Evolutionary conservation across 2,113 vertebrate genomes (phyloP).

Genomic region (Datnioides undecimradiatus): DNA sequence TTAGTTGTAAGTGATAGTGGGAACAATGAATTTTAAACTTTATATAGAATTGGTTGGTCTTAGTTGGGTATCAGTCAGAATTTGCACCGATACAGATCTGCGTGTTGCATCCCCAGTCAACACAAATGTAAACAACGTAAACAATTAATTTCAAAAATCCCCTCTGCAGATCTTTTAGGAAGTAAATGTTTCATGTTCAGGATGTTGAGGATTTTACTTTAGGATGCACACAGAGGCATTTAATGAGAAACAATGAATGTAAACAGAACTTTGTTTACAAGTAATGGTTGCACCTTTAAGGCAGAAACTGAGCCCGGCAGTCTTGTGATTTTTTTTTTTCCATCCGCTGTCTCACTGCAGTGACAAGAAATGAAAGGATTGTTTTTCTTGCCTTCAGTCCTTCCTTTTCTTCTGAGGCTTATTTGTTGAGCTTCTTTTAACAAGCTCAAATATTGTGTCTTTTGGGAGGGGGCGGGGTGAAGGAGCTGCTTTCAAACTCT

Average conservation of each 20-base stretch:
- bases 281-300: background rate
- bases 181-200: no score
- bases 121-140: background rate
- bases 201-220: no score
- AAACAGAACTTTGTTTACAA: background rate
- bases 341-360: background rate
- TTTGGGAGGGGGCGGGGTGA: background rate
- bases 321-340: background rate
- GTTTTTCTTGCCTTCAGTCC: background rate
- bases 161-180: background rate
- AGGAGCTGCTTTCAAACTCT: conserved; percentile 14
- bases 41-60: no score
- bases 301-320: background rate
- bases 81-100: background rate
- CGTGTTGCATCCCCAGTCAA: background rate
- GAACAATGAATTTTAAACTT: background rate
- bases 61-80: no score
- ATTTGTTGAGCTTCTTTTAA: conserved; percentile 18
- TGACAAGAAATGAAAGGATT: background rate
- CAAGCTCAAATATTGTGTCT: background rate
- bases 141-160: no score
- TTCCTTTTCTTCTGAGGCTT: background rate
- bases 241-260: background rate
- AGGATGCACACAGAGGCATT: no score
- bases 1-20: background rate